A percentile compares a stretch with the other conserved stretches of the same genome.
These are phyloP conservation scores for Tetramorium simillimum DNA, from an alignment of 1,140 invertebrate species.

Conservation along the genomic window DNA sequence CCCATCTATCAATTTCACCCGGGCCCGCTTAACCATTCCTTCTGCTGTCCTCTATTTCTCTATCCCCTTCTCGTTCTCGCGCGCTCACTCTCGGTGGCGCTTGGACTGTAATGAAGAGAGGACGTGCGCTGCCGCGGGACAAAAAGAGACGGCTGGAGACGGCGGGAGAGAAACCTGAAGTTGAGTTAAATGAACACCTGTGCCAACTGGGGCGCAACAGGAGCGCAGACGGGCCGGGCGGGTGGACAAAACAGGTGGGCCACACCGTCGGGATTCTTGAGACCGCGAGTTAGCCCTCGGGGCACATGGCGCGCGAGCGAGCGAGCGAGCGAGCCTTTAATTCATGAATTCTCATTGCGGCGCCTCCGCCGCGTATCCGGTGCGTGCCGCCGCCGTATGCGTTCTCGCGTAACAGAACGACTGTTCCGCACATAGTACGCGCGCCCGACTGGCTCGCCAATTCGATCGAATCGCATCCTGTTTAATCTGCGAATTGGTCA, in stretches of 20 bases:
- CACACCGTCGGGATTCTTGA: slow-evolving; percentile 74
- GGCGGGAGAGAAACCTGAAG: slow-evolving; percentile 29
- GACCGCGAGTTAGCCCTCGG: slow-evolving; percentile 52
- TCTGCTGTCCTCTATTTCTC: slow-evolving; percentile 1
- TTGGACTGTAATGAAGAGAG: slow-evolving; percentile 68
- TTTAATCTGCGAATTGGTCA: slow-evolving; percentile 48
- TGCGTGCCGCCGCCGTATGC: slow-evolving; percentile 21
- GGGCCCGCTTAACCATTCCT: neutral
- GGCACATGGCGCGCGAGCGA: slow-evolving; percentile 54
- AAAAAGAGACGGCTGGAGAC: slow-evolving; percentile 26
- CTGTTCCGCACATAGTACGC: slow-evolving; percentile 11
- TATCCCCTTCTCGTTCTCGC: neutral
- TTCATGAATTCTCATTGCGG: slow-evolving; percentile 64
- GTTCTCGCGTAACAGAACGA: neutral
- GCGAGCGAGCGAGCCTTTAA: slow-evolving; percentile 58
- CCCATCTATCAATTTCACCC: slow-evolving; percentile 70
- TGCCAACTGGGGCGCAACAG: slow-evolving; percentile 81
- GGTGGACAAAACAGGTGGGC: slow-evolving; percentile 81
- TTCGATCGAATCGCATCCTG: slow-evolving; percentile 41
- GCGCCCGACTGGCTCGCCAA: neutral
- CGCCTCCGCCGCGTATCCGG: slow-evolving; percentile 55
- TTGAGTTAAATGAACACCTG: slow-evolving; percentile 77
- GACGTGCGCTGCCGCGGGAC: neutral
- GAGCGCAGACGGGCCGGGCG: slow-evolving; percentile 74
- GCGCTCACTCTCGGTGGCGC: slow-evolving; percentile 69